phyloP scores from a whole-genome alignment of 2,113 vertebrate species.

The Aspidoscelis tigris region DNA sequence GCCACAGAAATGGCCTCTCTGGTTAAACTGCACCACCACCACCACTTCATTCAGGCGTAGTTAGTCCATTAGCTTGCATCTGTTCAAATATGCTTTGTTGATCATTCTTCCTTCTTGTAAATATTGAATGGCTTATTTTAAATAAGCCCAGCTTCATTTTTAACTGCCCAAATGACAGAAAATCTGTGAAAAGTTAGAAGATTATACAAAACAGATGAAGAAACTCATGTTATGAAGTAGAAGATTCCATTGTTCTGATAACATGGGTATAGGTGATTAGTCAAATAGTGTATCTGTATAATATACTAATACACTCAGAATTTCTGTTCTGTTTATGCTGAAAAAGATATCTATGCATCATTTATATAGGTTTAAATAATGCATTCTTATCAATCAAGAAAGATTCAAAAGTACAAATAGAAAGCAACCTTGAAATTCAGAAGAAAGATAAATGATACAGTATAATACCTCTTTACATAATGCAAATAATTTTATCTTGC shows the following conservation, averaged over 20 bases:
- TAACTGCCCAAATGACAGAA: background rate
- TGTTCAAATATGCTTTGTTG: background rate
- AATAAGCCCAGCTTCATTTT: background rate
- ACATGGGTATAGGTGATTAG: background rate
- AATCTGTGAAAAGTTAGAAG: background rate
- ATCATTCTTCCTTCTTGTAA: background rate
- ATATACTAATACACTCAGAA: background rate
- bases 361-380: background rate
- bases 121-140: background rate
- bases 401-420: background rate
- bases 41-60: no score
- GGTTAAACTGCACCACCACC: no score
- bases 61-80: background rate
- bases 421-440: slow-evolving; percentile 15
- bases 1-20: no score
- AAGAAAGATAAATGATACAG: background rate
- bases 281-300: background rate
- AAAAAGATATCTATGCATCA: background rate
- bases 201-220: background rate
- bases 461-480: slow-evolving; percentile 12
- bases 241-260: background rate
- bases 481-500: slow-evolving; percentile 31
- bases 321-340: background rate
- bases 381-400: background rate
- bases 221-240: background rate